These are phyloP conservation scores for Edolisoma coerulescens DNA, from an alignment of 2,113 vertebrate genomes.

Conservation along the genomic window DNA sequence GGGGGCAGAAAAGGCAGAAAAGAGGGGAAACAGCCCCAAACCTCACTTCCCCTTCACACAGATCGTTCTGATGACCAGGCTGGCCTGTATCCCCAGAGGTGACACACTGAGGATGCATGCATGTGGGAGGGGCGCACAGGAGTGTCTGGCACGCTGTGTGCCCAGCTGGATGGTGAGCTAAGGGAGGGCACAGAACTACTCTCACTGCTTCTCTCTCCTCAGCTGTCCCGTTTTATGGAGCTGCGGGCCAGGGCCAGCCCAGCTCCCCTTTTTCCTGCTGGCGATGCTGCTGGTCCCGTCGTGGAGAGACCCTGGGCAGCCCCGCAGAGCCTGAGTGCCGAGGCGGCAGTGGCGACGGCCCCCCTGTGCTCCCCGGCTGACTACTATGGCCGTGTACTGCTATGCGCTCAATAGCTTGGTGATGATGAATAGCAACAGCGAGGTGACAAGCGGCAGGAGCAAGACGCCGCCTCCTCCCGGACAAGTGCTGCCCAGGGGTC, in stretches of 20 bases:
- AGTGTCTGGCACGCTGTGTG: not conserved
- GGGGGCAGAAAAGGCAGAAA: not conserved
- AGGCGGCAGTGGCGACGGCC: conserved; percentile 28
- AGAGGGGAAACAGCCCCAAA: not conserved
- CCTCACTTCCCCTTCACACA: not conserved
- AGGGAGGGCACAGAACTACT: not conserved
- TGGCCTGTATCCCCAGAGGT: not conserved
- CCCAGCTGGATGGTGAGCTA: not conserved
- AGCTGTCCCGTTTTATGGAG: conserved; percentile 70
- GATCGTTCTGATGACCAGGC: not conserved
- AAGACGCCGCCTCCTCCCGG: conserved; percentile 71
- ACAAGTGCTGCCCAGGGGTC: conserved; percentile 75
- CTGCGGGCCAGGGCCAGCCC: conserved; percentile 6
- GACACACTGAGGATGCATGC: not conserved
- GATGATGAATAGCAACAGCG: conserved; percentile 78
- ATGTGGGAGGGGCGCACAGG: not conserved
- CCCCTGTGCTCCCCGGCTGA: conserved; percentile 48
- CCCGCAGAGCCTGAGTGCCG: not conserved
- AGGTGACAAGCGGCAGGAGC: conserved; percentile 69
- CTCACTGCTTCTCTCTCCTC: not conserved
- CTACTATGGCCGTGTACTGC: conserved; percentile 83
- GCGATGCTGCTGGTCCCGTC: conserved; percentile 40
- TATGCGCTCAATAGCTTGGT: conserved; percentile 80
- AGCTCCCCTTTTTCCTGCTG: not conserved
- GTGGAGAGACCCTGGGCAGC: not conserved